Percentiles rank a stretch among this genome's conserved stretches.
phyloP scores from a whole-genome alignment of 2,797 vertebrate genomes.

The Anabacerthia variegaticeps region DNA sequence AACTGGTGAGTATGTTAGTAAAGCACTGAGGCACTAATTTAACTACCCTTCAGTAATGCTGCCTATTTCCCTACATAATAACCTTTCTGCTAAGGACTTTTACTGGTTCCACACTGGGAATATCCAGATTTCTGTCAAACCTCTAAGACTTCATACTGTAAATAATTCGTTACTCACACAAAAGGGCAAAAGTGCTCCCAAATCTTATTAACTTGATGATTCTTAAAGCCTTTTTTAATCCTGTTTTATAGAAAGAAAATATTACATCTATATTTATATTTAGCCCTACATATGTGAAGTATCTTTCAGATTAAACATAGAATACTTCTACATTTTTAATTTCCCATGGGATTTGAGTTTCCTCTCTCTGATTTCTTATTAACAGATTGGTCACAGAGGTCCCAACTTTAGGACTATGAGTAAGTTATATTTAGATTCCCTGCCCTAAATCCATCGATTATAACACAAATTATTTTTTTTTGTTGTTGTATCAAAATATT shows the following conservation, averaged over 20 bases:
- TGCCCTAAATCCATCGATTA: constrained; percentile 55
- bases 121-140: background rate
- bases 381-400: constrained; percentile 38
- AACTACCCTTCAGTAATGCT: background rate
- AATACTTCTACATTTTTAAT: constrained; percentile 17
- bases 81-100: background rate
- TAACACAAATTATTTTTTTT: background rate
- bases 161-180: constrained; percentile 31
- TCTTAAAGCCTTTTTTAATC: constrained; percentile 16
- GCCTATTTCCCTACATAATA: background rate
- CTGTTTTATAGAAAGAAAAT: constrained; percentile 16
- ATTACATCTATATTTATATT: background rate
- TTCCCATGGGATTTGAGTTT: constrained; percentile 35
- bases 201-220: constrained; percentile 41
- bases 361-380: constrained; percentile 48
- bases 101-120: background rate
- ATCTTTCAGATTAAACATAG: constrained; percentile 22
- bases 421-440: constrained; percentile 54
- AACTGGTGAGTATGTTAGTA: background rate
- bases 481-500: background rate
- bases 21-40: background rate
- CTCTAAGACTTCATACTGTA: background rate
- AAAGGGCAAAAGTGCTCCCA: background rate
- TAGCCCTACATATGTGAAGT: background rate
- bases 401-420: constrained; percentile 18